Percentiles rank a stretch among this genome's conserved stretches.
Evolutionary conservation across 2,113 vertebrate species (phyloP).

Genomic region (Capra hircus): DNA sequence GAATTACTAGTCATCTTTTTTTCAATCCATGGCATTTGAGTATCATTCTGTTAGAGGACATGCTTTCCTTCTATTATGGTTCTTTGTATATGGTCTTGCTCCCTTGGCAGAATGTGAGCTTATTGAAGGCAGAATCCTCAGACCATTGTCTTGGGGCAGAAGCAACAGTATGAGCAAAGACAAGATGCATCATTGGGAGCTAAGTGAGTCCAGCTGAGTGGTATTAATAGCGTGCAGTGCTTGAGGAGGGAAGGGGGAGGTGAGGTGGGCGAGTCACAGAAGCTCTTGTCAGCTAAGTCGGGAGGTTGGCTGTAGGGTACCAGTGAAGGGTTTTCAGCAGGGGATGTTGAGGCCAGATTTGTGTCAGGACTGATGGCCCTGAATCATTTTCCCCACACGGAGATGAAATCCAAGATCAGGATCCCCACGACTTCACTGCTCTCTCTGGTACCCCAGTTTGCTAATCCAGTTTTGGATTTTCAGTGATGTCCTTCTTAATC

Average conservation of each 20-base stretch:
- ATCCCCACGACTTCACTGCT: neutral
- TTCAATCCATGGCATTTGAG: neutral
- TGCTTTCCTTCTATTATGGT: neutral
- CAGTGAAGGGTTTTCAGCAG: neutral
- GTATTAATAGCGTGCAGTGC: neutral
- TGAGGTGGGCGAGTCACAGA: neutral
- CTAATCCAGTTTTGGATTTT: neutral
- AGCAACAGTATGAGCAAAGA: neutral
- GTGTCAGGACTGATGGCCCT: neutral
- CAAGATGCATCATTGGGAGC: fast-evolving
- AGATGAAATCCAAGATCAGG: neutral
- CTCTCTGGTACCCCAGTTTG: neutral
- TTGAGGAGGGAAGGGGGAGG: neutral
- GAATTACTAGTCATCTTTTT: neutral
- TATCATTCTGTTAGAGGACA: neutral
- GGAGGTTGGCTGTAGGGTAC: neutral
- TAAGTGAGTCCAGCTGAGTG: neutral
- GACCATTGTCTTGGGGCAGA: neutral
- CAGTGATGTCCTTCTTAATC: neutral
- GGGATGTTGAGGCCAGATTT: neutral
- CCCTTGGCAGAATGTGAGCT: neutral
- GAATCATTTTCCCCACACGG: fast-evolving
- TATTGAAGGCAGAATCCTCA: neutral
- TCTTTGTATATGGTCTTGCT: neutral
- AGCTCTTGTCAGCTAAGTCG: neutral